Conservation (phyloP, 2,888 invertebrate species). For the Icerya purchasi region DNA sequence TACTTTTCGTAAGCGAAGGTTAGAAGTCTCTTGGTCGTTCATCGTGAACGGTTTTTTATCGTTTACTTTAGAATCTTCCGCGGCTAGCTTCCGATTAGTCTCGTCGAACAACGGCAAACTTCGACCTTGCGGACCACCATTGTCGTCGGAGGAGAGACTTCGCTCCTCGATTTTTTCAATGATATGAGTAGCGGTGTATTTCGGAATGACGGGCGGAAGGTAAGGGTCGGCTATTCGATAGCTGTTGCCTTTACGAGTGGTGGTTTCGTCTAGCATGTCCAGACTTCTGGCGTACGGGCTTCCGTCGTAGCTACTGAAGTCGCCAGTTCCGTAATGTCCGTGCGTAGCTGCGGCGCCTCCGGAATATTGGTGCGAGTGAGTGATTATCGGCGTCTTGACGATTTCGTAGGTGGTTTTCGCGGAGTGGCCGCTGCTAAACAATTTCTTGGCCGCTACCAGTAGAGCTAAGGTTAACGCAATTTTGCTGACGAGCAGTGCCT, state of each 20-base stretch:
- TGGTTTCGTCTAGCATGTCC: conserved; percentile 9
- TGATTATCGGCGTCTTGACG: conserved; percentile 63
- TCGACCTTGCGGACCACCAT: neutral
- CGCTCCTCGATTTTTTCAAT: conserved; percentile 4
- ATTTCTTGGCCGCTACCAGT: conserved; percentile 37
- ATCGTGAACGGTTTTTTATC: neutral
- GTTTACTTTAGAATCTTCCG: neutral
- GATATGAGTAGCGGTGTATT: conserved; percentile 3
- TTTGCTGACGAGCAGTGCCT: conserved; percentile 23
- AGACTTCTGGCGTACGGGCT: conserved; percentile 22
- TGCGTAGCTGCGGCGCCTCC: conserved; percentile 31
- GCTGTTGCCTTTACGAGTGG: neutral
- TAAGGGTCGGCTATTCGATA: neutral
- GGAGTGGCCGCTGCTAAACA: conserved; percentile 28
- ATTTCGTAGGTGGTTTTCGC: conserved; percentile 69
- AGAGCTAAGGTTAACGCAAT: conserved; percentile 23
- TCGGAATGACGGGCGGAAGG: neutral
- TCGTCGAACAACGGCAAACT: neutral
- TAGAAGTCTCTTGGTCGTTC: neutral
- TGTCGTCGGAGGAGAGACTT: neutral
- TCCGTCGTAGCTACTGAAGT: conserved; percentile 29
- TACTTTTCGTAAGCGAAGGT: neutral
- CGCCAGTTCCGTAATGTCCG: conserved; percentile 27
- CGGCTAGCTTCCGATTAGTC: neutral
- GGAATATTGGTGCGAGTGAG: conserved; percentile 47